A percentile compares a stretch with the other conserved stretches of the same genome.
phyloP scores from a whole-genome alignment of 2,797 vertebrate species.

The Heteromormyrus szaboi region DNA sequence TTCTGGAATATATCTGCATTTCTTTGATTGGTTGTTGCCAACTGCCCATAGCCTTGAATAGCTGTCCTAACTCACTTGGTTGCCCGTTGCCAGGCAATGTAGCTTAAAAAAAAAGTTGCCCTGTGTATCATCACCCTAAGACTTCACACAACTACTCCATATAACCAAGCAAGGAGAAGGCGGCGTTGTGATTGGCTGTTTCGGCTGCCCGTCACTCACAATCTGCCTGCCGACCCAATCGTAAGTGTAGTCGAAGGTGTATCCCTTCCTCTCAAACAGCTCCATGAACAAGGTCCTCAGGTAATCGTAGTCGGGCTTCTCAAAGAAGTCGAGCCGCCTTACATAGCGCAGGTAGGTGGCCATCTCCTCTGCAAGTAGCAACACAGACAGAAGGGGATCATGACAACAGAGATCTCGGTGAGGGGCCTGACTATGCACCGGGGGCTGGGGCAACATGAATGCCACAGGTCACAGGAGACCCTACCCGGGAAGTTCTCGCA shows the following conservation, averaged over 20 bases:
- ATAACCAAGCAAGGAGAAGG: neutral
- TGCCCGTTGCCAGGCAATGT: neutral
- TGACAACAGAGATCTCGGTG: too few relatives aligned
- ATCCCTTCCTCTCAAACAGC: constrained; percentile 93
- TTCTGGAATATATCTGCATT: neutral
- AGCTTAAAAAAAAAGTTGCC: neutral
- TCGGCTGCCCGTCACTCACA: constrained; percentile 66
- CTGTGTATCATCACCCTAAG: neutral
- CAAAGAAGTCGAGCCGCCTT: constrained; percentile 91
- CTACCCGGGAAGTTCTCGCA: constrained; percentile 98
- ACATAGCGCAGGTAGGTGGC: constrained; percentile 94
- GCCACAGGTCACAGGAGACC: neutral
- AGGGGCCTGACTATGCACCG: too few relatives aligned
- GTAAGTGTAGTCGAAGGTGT: constrained; percentile 94
- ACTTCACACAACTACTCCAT: neutral
- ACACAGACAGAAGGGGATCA: neutral
- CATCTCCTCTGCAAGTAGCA: constrained; percentile 82
- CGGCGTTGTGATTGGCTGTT: neutral
- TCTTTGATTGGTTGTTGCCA: neutral
- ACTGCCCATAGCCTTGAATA: neutral
- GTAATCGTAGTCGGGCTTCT: constrained; percentile 96
- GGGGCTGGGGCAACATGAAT: neutral
- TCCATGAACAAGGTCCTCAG: constrained; percentile 91
- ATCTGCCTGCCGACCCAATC: constrained; percentile 98
- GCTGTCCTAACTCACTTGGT: neutral